A percentile compares a stretch with the other conserved stretches of the same genome.
Evolutionary conservation across 2,113 vertebrate species (phyloP).

Genomic region (Pycnonotus jocosus): DNA sequence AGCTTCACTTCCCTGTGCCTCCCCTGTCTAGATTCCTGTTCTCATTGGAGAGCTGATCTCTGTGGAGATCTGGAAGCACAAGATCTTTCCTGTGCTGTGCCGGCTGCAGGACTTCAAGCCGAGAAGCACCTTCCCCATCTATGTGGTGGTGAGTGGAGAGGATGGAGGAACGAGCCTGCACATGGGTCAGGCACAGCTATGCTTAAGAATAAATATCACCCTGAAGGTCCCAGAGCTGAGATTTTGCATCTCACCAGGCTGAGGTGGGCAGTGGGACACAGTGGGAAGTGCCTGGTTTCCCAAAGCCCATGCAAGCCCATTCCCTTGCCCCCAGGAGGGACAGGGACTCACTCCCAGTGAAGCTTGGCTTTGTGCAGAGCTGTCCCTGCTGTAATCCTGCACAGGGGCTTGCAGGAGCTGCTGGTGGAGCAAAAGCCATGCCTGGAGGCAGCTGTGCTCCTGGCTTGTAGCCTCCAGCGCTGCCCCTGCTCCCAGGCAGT

Average conservation of each 20-base stretch:
- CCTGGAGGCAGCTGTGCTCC: not conserved
- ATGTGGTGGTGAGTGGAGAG: conserved; percentile 86
- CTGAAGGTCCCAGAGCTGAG: not conserved
- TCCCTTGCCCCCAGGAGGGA: not conserved
- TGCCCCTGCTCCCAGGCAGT: not conserved
- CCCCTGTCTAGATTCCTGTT: conserved; percentile 74
- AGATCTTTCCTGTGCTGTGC: conserved; percentile 87
- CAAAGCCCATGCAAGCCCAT: fast-evolving
- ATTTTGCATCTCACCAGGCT: not conserved
- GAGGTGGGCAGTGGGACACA: not conserved
- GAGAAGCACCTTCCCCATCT: conserved; percentile 86
- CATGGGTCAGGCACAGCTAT: fast-evolving
- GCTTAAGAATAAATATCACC: not conserved
- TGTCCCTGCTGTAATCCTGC: not conserved
- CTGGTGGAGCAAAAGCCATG: not conserved
- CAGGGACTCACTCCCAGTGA: not conserved
- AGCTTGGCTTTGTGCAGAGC: not conserved
- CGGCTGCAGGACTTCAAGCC: conserved; percentile 89
- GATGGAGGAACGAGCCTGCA: not conserved
- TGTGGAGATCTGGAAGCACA: conserved; percentile 91
- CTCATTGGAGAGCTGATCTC: conserved; percentile 87
- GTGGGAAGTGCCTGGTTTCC: not conserved
- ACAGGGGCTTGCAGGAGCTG: not conserved
- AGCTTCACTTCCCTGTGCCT: not conserved
- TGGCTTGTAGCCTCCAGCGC: not conserved